Base-by-base conservation (phyloP, 1,140 invertebrate genomes). In the Drosophila serrata region DNA sequence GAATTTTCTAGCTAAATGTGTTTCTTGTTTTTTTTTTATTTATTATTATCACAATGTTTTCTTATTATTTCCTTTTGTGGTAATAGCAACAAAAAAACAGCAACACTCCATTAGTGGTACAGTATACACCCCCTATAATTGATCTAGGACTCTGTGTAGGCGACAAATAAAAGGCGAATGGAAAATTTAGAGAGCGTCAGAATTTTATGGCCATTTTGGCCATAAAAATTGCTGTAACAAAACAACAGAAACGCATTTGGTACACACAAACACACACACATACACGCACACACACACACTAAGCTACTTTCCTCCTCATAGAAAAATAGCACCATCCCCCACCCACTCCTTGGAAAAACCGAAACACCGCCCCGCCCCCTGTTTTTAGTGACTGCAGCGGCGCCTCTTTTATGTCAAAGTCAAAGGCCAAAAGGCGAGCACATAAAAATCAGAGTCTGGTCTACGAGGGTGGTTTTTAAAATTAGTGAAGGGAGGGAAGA, bases 211-310 rank as follows among this genome's bases (percentile, higher is more conserved):
- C 72, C 80, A 84, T 75, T 82, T 77, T 64, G 72, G 39, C 87
- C 84, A 88, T 87, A 87, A 87, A 87, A 87, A 77, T 87, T 69
- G 76, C 48, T 82, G 80, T 84, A 67, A 77, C 82, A 87, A 70
- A 70, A 88, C 82, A 87, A 88, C 82, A 88, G 63, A 88, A 87
- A 87, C 84, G 84, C 82, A 87, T 87, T 87, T 87, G 84, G 27
- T 46, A 43, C 58, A 42, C 42, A 39, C 42, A 39, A 57, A 48
- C 58, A 42, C 60, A 29, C 40, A 11, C 39, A 22, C 42, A 45
- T 12, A 13, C 40, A 24, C n/a, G n/a, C 12, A 46, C 11, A 12
- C 15, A 29, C 46, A 49, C 24, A 29, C 37, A 39, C 24, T 46
- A 24, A 31, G 22, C 31, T 37, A 11, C 58, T 48, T n/a, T 12